Conservation (phyloP, 37 sponge, comb jelly and placozoan species). For the Bolinopsis microptera region DNA sequence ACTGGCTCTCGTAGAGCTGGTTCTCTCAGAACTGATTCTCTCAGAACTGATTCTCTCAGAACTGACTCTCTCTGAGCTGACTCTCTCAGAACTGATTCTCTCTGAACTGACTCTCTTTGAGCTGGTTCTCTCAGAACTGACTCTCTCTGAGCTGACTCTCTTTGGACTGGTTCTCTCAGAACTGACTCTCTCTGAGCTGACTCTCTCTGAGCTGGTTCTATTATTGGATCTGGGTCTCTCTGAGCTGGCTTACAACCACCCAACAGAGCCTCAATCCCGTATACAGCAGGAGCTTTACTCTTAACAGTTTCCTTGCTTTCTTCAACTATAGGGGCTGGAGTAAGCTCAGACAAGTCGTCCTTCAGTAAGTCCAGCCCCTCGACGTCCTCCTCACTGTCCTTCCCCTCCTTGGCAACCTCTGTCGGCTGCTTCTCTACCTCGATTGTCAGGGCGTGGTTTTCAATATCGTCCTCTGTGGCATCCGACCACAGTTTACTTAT, state of each 20-base stretch:
- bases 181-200: too few relatives aligned
- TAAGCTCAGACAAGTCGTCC: neutral
- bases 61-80: too few relatives aligned
- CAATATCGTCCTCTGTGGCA: neutral
- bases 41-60: too few relatives aligned
- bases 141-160: neutral
- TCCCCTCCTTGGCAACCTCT: neutral
- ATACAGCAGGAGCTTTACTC: neutral
- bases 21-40: too few relatives aligned
- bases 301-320: neutral
- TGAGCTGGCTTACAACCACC: neutral
- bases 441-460: conserved; percentile 45
- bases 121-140: neutral
- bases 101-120: too few relatives aligned
- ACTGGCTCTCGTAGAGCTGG: neutral
- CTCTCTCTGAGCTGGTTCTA: neutral
- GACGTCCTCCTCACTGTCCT: neutral
- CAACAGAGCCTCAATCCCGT: neutral
- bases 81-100: too few relatives aligned
- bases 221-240: neutral
- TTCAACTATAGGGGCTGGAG: neutral
- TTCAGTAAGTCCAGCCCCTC: neutral
- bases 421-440: conserved; percentile 4
- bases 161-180: neutral
- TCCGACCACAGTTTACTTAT: neutral